Base-by-base conservation (phyloP, 2,888 invertebrate genomes). In the Horisme vitalbata region DNA sequence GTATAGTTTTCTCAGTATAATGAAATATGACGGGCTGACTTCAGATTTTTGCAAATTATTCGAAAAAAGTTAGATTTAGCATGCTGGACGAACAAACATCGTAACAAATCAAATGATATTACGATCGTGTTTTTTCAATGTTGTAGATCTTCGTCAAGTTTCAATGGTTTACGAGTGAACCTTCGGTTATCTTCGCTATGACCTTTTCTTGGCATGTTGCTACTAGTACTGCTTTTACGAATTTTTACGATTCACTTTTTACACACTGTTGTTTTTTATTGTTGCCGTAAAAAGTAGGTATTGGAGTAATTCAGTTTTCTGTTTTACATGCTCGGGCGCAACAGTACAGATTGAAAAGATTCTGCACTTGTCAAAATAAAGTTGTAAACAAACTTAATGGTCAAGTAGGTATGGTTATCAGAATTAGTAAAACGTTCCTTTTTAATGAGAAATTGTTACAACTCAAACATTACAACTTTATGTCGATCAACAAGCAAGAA, bases 151-250 rank as follows among this genome's bases (percentile, higher is more conserved):
- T n/a, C n/a, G n/a, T n/a, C n/a, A n/a, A n/a, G n/a, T n/a, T n/a
- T n/a, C n/a, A n/a, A n/a, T n/a, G n/a, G n/a, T n/a, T n/a, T n/a
- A n/a, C n/a, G 6, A 39, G 24, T 39, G 31, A 24, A 24, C 31
- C 24, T 23, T 32, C 13, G 5, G 4, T 28, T 13, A 26, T 76
- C 79, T 82, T 80, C 75, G 59, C 71, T 71, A 58, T 68, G 68
- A 73, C 79, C 79, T 75, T 81, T 73, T 76, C 65, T 71, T 73
- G 79, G 78, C 79, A 81, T 73, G 71, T 77, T 68, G 67, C 78
- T 80, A 84, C 86, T 83, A 86, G 81, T 79, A 76, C 77, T 83
- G 79, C 79, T 83, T 82, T 83, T 83, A 83, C 77, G 79, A 78
- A 78, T 79, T 84, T 83, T 84, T 83, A 85, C 77, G 81, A 78